Conservation (phyloP, 2,113 vertebrate species). For the Grallaria varia region DNA sequence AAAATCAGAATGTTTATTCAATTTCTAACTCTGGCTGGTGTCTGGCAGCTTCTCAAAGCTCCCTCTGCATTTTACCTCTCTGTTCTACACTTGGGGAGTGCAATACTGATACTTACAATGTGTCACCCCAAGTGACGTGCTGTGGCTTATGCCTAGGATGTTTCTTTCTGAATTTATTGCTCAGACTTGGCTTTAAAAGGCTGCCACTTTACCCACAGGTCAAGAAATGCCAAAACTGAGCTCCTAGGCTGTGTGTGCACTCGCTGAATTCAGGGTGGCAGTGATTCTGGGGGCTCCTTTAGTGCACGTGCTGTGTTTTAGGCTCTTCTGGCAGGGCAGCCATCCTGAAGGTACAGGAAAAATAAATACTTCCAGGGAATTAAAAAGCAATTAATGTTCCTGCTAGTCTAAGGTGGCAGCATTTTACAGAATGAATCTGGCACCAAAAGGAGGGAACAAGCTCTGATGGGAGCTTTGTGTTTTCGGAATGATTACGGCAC, state of each 20-base stretch:
- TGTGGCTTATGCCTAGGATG: background rate
- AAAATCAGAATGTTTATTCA: background rate
- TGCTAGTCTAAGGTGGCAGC: background rate
- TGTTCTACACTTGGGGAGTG: background rate
- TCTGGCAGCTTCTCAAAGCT: background rate
- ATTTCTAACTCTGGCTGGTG: background rate
- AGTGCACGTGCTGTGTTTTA: background rate
- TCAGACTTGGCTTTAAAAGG: background rate
- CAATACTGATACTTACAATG: background rate
- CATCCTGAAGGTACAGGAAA: background rate
- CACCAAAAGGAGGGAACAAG: constrained; percentile 9
- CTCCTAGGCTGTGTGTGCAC: background rate
- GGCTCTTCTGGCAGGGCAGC: background rate
- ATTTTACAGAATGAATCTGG: background rate
- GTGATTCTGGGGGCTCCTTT: background rate
- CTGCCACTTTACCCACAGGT: background rate
- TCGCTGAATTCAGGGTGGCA: background rate
- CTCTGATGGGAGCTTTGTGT: background rate
- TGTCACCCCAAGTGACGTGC: background rate
- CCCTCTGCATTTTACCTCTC: rapidly evolving
- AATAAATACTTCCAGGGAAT: background rate
- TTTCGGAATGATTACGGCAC: background rate
- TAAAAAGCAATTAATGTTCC: background rate
- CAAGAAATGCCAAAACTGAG: background rate
- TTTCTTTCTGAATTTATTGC: background rate